phyloP scores from a whole-genome alignment of 1,140 invertebrate species.

The Aleiodes sp. region DNA sequence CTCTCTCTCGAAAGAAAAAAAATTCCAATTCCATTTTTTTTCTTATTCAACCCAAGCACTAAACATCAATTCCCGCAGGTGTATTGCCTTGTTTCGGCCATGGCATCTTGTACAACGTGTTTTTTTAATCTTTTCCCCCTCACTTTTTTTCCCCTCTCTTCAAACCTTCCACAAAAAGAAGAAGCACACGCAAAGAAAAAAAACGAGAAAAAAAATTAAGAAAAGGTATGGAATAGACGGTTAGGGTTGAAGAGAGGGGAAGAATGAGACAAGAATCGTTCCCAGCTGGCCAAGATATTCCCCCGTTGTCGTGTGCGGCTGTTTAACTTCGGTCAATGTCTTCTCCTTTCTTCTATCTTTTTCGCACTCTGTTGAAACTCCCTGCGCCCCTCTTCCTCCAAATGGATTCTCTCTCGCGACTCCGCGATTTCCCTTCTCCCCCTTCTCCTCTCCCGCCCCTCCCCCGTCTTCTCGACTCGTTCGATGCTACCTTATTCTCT shows the following conservation, averaged over 20 bases:
- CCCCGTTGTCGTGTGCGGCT: conserved; percentile 58
- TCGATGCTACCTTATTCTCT: not conserved
- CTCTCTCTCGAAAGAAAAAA: not conserved
- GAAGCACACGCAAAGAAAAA: not conserved
- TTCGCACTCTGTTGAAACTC: conserved; percentile 34
- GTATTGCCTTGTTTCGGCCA: conserved; percentile 8
- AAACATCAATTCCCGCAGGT: conserved; percentile 12
- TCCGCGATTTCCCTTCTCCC: conserved; percentile 21
- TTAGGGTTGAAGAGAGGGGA: not conserved
- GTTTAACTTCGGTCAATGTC: conserved; percentile 65
- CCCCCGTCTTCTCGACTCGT: not conserved
- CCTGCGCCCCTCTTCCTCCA: conserved; percentile 20
- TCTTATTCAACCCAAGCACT: not conserved
- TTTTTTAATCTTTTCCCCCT: not conserved
- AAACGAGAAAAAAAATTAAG: not conserved
- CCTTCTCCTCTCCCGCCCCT: conserved; percentile 33
- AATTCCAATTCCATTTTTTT: too few species aligned
- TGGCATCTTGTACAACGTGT: conserved; percentile 13
- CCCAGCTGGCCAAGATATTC: conserved; percentile 55
- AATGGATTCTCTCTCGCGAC: conserved; percentile 8
- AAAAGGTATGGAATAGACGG: conserved; percentile 35
- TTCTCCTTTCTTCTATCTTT: conserved; percentile 52
- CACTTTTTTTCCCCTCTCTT: not conserved
- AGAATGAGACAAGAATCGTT: conserved; percentile 39
- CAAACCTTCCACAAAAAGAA: not conserved